phyloP scores from a whole-genome alignment of 2,113 vertebrate genomes.

The Rhinolophus ferrumequinum region DNA sequence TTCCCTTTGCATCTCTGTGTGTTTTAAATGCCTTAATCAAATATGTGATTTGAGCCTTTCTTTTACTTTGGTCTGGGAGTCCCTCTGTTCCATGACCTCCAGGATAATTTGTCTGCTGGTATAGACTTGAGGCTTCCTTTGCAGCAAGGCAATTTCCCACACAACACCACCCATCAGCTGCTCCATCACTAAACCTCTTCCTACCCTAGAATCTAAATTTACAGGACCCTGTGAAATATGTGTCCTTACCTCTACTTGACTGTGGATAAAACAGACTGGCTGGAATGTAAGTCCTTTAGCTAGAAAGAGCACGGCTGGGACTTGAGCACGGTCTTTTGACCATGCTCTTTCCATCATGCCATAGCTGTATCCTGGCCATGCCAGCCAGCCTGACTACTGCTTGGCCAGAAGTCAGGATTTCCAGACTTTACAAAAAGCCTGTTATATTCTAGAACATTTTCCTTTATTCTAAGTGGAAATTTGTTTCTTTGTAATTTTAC shows the following conservation, averaged over 20 bases:
- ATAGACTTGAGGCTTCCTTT: neutral
- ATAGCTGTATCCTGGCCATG: neutral
- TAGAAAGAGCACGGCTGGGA: neutral
- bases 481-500: neutral
- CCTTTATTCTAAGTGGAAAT: neutral
- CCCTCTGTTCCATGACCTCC: neutral
- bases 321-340: neutral
- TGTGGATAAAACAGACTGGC: neutral
- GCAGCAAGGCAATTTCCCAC: neutral
- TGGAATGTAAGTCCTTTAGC: neutral
- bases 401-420: neutral
- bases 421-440: neutral
- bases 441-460: neutral
- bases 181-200: neutral
- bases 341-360: fast-evolving
- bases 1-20: neutral
- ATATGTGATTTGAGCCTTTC: neutral
- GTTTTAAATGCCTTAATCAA: neutral
- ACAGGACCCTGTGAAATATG: neutral
- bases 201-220: too few relatives aligned
- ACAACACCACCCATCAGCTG: fast-evolving
- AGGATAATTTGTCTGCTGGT: neutral
- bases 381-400: neutral
- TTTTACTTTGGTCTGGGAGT: neutral
- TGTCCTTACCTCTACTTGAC: neutral